Evolutionary conservation across 2,113 vertebrate genomes (phyloP).

Genomic region (Serinus canaria): DNA sequence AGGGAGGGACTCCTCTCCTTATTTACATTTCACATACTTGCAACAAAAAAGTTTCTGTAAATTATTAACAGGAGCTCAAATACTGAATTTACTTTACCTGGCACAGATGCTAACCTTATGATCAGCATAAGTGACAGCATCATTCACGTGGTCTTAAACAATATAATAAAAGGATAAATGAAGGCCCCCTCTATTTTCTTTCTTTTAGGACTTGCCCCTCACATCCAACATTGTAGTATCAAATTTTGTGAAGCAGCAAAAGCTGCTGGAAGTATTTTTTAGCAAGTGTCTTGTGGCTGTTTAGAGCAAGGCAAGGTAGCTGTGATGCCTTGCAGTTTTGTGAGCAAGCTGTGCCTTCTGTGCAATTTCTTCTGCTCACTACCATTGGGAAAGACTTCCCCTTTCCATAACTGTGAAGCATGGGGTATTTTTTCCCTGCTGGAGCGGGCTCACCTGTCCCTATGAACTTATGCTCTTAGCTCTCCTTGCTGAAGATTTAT

Average conservation of each 20-base stretch:
- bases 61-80: neutral
- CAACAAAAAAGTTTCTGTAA: neutral
- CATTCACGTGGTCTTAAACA: neutral
- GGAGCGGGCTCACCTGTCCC: neutral
- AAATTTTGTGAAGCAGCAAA: neutral
- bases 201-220: neutral
- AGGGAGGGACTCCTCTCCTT: neutral
- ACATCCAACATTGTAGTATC: rapidly evolving
- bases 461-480: neutral
- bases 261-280: neutral
- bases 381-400: neutral
- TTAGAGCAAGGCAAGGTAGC: neutral
- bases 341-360: neutral
- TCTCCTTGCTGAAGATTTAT: neutral
- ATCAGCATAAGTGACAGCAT: neutral
- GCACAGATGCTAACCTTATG: neutral
- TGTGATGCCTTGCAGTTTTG: neutral
- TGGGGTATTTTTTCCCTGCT: neutral
- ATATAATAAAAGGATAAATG: neutral
- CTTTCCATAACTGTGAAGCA: neutral
- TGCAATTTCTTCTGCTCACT: neutral
- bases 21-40: neutral
- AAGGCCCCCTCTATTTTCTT: neutral
- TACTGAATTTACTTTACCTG: neutral
- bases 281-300: neutral